These are phyloP conservation scores for Vombatus ursinus DNA, from an alignment of 2,113 vertebrate species.

Conservation along the genomic window DNA sequence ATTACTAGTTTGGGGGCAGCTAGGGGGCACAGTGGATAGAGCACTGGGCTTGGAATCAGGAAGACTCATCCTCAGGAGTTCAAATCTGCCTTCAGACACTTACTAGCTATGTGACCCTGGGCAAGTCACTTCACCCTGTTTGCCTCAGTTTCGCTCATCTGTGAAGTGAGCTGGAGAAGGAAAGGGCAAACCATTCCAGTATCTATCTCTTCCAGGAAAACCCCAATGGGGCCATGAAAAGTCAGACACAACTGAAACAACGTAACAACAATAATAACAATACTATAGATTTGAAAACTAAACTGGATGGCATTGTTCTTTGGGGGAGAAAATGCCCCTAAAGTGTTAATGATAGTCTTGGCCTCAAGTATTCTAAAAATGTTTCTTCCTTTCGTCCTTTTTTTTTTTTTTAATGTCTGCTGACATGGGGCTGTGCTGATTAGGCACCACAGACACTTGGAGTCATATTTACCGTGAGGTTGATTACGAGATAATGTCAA, in stretches of 20 bases:
- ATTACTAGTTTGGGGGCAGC: too few species aligned
- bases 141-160: not conserved
- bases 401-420: not conserved
- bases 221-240: not conserved
- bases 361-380: not conserved
- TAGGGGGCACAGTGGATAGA: too few species aligned
- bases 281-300: not conserved
- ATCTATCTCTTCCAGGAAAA: not conserved
- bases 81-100: not conserved
- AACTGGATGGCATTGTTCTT: not conserved
- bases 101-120: not conserved
- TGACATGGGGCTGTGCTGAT: not conserved
- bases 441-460: not conserved
- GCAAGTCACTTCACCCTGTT: too few species aligned
- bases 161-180: not conserved
- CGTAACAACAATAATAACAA: not conserved
- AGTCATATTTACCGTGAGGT: conserved; percentile 9
- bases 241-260: not conserved
- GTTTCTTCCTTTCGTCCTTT: not conserved
- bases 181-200: not conserved
- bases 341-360: not conserved
- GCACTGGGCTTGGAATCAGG: too few species aligned
- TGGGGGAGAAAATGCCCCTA: not conserved
- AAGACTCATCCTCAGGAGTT: not conserved
- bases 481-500: conserved; percentile 34